A percentile compares a stretch with the other conserved stretches of the same genome.
Conservation (phyloP, 1,140 invertebrate genomes). For the Apis mellifera region DNA sequence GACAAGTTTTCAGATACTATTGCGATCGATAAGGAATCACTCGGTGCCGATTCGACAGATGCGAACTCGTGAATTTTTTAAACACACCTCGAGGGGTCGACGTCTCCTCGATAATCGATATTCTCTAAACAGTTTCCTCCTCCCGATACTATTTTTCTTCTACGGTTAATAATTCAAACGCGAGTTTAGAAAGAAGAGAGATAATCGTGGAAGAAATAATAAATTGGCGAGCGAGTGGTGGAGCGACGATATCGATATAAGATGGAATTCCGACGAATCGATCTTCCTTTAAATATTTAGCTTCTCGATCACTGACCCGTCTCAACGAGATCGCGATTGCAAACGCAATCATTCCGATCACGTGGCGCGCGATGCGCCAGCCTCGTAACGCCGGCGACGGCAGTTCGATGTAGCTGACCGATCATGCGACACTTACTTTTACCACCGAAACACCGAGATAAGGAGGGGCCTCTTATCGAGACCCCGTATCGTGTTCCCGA, state of each 20-base stretch:
- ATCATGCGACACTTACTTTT: conserved; percentile 27
- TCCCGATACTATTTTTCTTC: not conserved
- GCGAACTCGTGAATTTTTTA: conserved; percentile 74
- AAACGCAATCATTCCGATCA: conserved; percentile 32
- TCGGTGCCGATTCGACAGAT: conserved; percentile 46
- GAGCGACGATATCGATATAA: conserved; percentile 59
- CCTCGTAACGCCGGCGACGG: conserved; percentile 11
- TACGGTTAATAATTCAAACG: too few relatives aligned
- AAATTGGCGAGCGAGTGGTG: not conserved
- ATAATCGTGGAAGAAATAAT: conserved; percentile 32
- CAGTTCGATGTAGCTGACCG: conserved; percentile 40
- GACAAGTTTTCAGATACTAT: too few relatives aligned
- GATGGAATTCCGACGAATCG: conserved; percentile 53
- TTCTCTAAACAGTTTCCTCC: conserved; percentile 43
- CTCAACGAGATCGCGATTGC: conserved; percentile 55
- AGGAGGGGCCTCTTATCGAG: conserved; percentile 62
- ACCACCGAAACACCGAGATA: conserved; percentile 56
- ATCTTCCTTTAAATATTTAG: conserved; percentile 72
- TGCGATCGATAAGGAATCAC: conserved; percentile 17
- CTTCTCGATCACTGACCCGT: conserved; percentile 68
- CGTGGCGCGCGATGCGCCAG: conserved; percentile 2
- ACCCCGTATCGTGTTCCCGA: conserved; percentile 59
- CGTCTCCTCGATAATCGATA: conserved; percentile 69
- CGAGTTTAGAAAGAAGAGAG: not conserved
- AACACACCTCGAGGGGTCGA: conserved; percentile 65